Conservation (phyloP, 2,888 invertebrate genomes). For the Ceriagrion tenellum region DNA sequence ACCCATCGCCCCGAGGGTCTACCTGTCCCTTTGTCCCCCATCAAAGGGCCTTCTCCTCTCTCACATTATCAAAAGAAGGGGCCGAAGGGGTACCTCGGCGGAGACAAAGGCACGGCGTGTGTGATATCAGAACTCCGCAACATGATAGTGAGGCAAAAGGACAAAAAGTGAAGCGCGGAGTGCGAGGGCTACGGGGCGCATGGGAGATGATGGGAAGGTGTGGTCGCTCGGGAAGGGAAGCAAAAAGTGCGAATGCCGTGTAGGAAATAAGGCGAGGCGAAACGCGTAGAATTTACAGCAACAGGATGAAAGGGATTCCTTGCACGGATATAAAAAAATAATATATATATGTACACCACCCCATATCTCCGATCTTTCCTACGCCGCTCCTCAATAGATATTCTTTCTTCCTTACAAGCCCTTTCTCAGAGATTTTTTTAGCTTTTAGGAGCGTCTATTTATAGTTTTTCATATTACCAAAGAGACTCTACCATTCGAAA, state of each 20-base stretch:
- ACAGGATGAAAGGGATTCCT: not conserved
- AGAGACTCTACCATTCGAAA: too few species aligned
- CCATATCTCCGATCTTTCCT: not conserved
- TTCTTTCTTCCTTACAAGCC: not conserved
- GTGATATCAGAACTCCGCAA: conserved; percentile 26
- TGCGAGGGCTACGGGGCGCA: not conserved
- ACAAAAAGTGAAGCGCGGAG: not conserved
- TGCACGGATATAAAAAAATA: not conserved
- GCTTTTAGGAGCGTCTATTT: too few species aligned
- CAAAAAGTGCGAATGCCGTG: not conserved
- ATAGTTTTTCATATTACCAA: too few species aligned
- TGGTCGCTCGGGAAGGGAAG: not conserved
- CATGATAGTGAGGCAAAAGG: not conserved
- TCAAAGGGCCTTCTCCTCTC: not conserved
- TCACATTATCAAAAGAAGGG: conserved; percentile 16
- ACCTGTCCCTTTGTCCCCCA: not conserved
- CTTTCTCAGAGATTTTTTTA: not conserved
- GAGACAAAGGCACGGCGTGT: not conserved
- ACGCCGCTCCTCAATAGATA: not conserved
- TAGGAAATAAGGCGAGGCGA: not conserved
- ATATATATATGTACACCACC: not conserved
- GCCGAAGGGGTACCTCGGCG: not conserved
- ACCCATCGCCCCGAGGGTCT: not conserved
- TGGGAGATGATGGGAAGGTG: not conserved
- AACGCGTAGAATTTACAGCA: not conserved